These are phyloP conservation scores for Sarotherodon lohbergeri DNA, from an alignment of 2,113 vertebrate genomes.

Conservation along the genomic window DNA sequence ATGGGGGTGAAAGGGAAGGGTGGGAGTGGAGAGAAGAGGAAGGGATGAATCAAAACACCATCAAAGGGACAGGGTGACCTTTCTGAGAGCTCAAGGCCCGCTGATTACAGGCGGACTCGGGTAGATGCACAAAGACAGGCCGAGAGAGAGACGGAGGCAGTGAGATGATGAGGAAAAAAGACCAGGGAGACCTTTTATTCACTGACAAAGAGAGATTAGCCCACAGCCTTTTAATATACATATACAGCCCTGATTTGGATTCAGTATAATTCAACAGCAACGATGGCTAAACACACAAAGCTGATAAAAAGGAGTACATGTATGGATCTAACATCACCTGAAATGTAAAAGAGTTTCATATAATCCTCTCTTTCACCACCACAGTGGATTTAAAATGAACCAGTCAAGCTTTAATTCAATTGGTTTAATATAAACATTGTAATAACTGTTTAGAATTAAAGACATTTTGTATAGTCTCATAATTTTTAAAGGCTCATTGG, in stretches of 20 bases:
- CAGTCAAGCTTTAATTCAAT: not conserved
- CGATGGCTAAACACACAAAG: not conserved
- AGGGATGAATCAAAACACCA: constrained; percentile 70
- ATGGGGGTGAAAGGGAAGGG: constrained; percentile 10
- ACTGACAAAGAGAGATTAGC: constrained; percentile 12
- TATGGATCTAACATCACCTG: not conserved
- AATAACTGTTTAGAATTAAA: not conserved
- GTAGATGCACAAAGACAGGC: constrained; percentile 9
- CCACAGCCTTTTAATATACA: constrained; percentile 7
- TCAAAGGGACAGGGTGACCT: constrained; percentile 72
- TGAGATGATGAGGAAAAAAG: constrained; percentile 32
- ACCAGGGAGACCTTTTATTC: constrained; percentile 41
- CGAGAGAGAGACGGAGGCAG: not conserved
- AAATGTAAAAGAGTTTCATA: not conserved
- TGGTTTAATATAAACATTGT: not conserved
- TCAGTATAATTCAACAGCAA: not conserved
- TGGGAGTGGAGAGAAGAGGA: constrained; percentile 47
- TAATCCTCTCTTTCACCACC: not conserved
- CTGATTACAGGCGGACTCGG: constrained; percentile 59
- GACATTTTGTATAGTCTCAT: not conserved
- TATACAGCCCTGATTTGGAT: not conserved
- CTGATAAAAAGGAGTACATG: not conserved
- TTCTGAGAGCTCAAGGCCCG: constrained; percentile 64
- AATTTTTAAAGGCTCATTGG: not conserved
- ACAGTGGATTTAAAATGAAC: not conserved